phyloP scores from a whole-genome alignment of 2,113 vertebrate species.

The Pungitius pungitius region DNA sequence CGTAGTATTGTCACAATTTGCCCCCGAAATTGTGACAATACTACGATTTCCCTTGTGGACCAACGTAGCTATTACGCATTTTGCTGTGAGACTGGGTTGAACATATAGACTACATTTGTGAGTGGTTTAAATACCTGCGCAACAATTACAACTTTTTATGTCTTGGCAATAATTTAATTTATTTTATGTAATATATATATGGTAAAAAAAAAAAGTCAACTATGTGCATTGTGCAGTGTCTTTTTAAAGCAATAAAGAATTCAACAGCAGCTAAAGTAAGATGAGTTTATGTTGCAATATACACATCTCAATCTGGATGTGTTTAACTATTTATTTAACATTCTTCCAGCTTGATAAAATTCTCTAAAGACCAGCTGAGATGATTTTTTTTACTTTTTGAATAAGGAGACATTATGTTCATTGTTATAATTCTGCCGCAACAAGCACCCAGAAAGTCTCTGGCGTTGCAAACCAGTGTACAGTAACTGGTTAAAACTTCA shows the following conservation, averaged over 20 bases:
- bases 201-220: slow-evolving; percentile 24
- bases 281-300: neutral
- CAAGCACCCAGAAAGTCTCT: slow-evolving; percentile 5
- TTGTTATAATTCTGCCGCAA: neutral
- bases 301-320: neutral
- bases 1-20: too few species aligned
- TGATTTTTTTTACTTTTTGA: slow-evolving; percentile 15
- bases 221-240: slow-evolving; percentile 35
- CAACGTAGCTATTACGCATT: too few species aligned
- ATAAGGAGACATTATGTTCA: slow-evolving; percentile 7
- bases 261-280: slow-evolving; percentile 24
- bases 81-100: too few species aligned
- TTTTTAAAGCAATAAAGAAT: slow-evolving; percentile 52
- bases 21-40: too few species aligned
- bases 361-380: neutral
- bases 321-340: neutral
- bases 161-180: neutral
- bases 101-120: neutral
- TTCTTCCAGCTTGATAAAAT: neutral
- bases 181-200: too few species aligned
- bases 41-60: too few species aligned
- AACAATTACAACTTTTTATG: neutral
- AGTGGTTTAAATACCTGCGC: neutral
- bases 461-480: neutral
- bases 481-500: slow-evolving; percentile 3